Conservation (phyloP, 2,797 vertebrate genomes). For the Epinephelus coioides region DNA sequence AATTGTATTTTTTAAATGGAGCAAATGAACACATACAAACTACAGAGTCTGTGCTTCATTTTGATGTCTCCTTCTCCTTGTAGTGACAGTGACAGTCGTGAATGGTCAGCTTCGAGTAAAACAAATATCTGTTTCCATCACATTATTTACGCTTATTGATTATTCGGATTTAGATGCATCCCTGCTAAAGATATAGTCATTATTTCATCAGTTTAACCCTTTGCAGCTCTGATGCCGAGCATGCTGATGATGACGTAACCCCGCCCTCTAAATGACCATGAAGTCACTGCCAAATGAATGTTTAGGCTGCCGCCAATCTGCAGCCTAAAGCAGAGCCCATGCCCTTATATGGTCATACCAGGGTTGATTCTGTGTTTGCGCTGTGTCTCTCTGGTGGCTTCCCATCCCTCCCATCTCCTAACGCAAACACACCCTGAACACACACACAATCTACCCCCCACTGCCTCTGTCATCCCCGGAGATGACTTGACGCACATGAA, state of each 20-base stretch:
- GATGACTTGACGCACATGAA: conserved; percentile 76
- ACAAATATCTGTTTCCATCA: too few relatives aligned
- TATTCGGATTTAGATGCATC: too few relatives aligned
- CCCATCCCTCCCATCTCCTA: conserved; percentile 23
- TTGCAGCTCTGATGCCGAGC: conserved; percentile 16
- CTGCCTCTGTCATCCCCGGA: conserved; percentile 59
- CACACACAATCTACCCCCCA: conserved; percentile 28
- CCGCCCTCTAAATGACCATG: conserved; percentile 58
- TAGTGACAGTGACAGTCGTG: too few relatives aligned
- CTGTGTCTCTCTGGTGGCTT: conserved; percentile 50
- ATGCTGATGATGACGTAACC: conserved; percentile 44
- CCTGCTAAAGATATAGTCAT: neutral
- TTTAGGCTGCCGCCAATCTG: conserved; percentile 64
- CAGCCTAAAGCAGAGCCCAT: conserved; percentile 68
- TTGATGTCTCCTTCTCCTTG: too few relatives aligned
- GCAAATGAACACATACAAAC: too few relatives aligned
- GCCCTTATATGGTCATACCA: conserved; percentile 78
- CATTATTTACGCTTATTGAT: too few relatives aligned
- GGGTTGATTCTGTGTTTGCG: conserved; percentile 61
- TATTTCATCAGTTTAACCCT: conserved; percentile 3
- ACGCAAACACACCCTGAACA: conserved; percentile 13
- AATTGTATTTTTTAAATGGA: too few relatives aligned
- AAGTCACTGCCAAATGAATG: conserved; percentile 38
- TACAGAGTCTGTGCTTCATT: too few relatives aligned
- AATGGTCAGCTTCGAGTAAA: too few relatives aligned